Percentiles rank a stretch among this genome's conserved stretches.
Conservation (phyloP, 2,888 invertebrate species). For the Eudemis profundana region DNA sequence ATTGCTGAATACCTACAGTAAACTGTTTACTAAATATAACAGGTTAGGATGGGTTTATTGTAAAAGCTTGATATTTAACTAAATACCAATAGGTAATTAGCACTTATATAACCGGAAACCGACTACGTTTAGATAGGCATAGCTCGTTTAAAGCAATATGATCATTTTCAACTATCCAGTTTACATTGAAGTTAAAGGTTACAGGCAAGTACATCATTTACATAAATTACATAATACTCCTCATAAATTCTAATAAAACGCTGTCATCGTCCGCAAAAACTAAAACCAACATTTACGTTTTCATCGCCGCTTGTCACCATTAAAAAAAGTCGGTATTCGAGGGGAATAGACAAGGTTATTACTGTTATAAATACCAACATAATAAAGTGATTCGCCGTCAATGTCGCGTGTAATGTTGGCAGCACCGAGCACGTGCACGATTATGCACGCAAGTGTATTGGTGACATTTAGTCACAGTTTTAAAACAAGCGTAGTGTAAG, state of each 20-base stretch:
- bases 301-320: background rate
- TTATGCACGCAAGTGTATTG: slow-evolving; percentile 50
- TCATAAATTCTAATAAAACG: slow-evolving; percentile 13
- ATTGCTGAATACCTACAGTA: too few species aligned
- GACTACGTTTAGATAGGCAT: too few species aligned
- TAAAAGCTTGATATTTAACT: too few species aligned
- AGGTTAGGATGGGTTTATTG: too few species aligned
- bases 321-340: slow-evolving; percentile 7
- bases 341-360: slow-evolving; percentile 40
- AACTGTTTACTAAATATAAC: too few species aligned
- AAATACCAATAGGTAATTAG: too few species aligned
- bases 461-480: slow-evolving; percentile 50
- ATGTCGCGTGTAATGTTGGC: slow-evolving; percentile 43
- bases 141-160: too few species aligned
- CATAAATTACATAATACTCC: background rate
- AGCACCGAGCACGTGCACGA: slow-evolving; percentile 35
- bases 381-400: slow-evolving; percentile 26
- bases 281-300: slow-evolving; percentile 5
- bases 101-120: too few species aligned
- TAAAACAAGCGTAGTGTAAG: slow-evolving; percentile 43
- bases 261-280: slow-evolving; percentile 24
- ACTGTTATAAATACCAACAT: slow-evolving; percentile 39
- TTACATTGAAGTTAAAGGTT: background rate
- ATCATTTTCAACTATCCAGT: too few species aligned
- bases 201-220: background rate